Base-by-base conservation (phyloP, 2,888 invertebrate genomes). In the Eulithis prunata region DNA sequence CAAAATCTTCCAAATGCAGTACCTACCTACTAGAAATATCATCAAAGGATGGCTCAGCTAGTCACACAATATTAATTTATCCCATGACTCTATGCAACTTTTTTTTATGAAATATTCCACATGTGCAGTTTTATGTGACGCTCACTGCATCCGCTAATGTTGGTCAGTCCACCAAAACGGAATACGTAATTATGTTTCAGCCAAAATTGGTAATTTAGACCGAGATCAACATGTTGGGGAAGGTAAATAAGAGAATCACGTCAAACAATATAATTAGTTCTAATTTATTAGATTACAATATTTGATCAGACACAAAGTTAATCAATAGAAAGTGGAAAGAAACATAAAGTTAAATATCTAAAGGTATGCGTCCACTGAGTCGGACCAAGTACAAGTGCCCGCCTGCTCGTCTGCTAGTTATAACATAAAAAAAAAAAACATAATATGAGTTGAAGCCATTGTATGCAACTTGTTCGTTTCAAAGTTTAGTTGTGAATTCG, bases 291-390 rank as follows among this genome's bases (percentile, higher is more conserved):
- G 41, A 53, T 57, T 66, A 66, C 70, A 64, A 71, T 74, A 69
- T 68, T 75, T 69, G 69, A 71, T 77, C 74, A 53, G 61, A 65
- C 57, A 46, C 51, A 51, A 58, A 59, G 36, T 49, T 21, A 13
- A 49, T 11, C 13, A 57, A n/a, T 41, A 43, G 7, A 49, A 47
- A 43, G 21, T 21, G 21, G 21, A 21, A 21, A 21, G 21, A 21
- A 21, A 21, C 21, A 21, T 32, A 43, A 21, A 7, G 10, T 12
- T 6, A 43, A 3, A 43, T 45, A 45, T 45, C 8, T 49, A 49
- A 21, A 49, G 49, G 49, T 21, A 49, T 49, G 49, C 49, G 49
- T 21, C 10, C 21, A 49, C 21, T 10, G 5, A 49, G 4, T 49
- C 32, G 32, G 32, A 32, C 32, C 1, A 6, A 32, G 32, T 32